Base-by-base conservation (phyloP, 1,140 invertebrate genomes). In the Drosophila orosa region DNA sequence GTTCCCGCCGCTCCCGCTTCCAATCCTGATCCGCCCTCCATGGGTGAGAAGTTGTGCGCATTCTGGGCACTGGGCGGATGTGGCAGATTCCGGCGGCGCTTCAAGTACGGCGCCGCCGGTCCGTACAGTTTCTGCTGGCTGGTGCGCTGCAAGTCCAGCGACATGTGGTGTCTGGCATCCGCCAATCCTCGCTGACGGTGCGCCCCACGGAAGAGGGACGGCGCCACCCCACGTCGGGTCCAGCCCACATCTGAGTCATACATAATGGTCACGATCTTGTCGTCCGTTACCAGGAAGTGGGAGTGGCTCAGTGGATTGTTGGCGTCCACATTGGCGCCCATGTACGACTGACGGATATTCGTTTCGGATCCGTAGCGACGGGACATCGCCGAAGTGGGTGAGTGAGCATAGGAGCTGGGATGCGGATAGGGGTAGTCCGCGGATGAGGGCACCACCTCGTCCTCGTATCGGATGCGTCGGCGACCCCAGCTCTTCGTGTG, bases 161-260 rank as follows among this genome's bases (percentile, higher is more conserved):
- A 91, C 90, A 91, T 91, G 25, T 91, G 86, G 48, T 91, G 73
- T 35, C 89, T 73, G 5, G 85, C 71, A 45, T 84, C 71, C 12
- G 68, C 48, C 22, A 69, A 35, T 3, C 74, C 80, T 1, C 89
- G 84, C 10, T 76, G 73, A 0, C 84, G 84, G 22, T 85, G 84
- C 0, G 87, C 55, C 13, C 77, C 82, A 0, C 89, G 75, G 39
- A 91, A 91, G 1, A 84, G 79, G 0, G 87, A 90, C 0, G 90
- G 89, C 1, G 82, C 82, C 6, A 92, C 90, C 5, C 90, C 90
- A 27, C 91, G 86, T 8, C 91, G 74, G 2, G 92, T 90, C 92
- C 92, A 92, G 39, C 92, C 92, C 40, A 91, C 90, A 59, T 92
- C 92, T n/a, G 92, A 92, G 71, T 92, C 92, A 45, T 92, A 92